Percentiles rank a stretch among this genome's conserved stretches.
Conservation (phyloP, 2,113 vertebrate genomes). For the Sebastes fasciatus region DNA sequence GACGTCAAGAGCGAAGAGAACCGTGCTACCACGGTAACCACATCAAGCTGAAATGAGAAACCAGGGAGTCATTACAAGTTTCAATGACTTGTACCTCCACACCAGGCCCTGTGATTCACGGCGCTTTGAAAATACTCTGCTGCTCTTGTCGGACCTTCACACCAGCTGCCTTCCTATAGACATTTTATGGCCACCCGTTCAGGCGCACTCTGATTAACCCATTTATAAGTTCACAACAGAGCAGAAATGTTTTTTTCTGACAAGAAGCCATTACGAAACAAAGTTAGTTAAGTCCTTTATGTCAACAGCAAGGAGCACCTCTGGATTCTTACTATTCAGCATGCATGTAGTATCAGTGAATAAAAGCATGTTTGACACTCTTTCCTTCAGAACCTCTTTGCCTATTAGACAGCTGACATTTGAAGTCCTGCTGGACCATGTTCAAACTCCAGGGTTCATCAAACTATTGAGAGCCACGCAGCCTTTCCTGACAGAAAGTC, state of each 20-base stretch:
- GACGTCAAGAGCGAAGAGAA: conserved; percentile 29
- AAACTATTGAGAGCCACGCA: conserved; percentile 11
- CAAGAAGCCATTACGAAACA: neutral
- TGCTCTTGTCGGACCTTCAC: neutral
- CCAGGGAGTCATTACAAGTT: conserved; percentile 29
- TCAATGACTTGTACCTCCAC: neutral
- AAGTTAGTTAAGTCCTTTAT: neutral
- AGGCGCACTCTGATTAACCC: neutral
- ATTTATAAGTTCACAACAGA: conserved; percentile 2
- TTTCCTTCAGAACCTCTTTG: neutral
- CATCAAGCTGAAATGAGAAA: conserved; percentile 41
- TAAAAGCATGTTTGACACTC: conserved; percentile 1
- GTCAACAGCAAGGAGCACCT: neutral
- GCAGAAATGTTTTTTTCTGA: neutral
- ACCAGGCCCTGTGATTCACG: conserved; percentile 12
- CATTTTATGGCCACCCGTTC: neutral
- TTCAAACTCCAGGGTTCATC: conserved; percentile 38
- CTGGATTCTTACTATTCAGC: neutral
- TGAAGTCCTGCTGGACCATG: conserved; percentile 8
- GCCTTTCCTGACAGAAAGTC: conserved; percentile 46
- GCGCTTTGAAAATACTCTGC: neutral
- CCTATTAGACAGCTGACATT: neutral
- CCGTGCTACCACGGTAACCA: conserved; percentile 13
- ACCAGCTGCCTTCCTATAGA: neutral
- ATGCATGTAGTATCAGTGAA: neutral